Evolutionary conservation across 2,888 invertebrate species (phyloP).

Genomic region (Theretra japonica): DNA sequence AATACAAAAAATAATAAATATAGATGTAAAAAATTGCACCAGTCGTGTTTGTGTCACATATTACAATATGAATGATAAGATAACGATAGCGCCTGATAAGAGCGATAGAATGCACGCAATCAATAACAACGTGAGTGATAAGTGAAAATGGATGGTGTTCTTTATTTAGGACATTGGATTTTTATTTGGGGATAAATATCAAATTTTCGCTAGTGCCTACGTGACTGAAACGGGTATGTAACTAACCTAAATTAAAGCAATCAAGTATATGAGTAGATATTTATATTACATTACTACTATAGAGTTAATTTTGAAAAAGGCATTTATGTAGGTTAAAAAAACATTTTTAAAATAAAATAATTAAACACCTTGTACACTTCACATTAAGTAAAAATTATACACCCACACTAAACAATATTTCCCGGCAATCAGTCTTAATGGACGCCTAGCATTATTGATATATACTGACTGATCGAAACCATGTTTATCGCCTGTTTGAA

Average conservation of each 20-base stretch:
- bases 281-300: too few relatives aligned
- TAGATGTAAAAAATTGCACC: conserved; percentile 10
- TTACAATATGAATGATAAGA: conserved; percentile 28
- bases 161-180: conserved; percentile 15
- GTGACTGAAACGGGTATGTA: not conserved
- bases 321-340: too few relatives aligned
- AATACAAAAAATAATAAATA: conserved; percentile 19
- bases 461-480: too few relatives aligned
- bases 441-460: too few relatives aligned
- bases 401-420: too few relatives aligned
- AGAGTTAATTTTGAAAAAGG: too few relatives aligned
- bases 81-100: conserved; percentile 21
- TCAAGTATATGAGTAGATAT: too few relatives aligned
- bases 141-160: conserved; percentile 1
- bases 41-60: conserved; percentile 15
- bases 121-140: conserved; percentile 30
- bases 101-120: conserved; percentile 30
- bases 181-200: not conserved
- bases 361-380: too few relatives aligned
- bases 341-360: too few relatives aligned
- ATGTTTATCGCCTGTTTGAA: too few relatives aligned
- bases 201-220: not conserved
- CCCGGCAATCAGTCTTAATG: too few relatives aligned
- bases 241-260: not conserved
- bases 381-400: too few relatives aligned